phyloP scores from a whole-genome alignment of 2,888 invertebrate genomes.

The Dyspetes luteomarginatus region DNA sequence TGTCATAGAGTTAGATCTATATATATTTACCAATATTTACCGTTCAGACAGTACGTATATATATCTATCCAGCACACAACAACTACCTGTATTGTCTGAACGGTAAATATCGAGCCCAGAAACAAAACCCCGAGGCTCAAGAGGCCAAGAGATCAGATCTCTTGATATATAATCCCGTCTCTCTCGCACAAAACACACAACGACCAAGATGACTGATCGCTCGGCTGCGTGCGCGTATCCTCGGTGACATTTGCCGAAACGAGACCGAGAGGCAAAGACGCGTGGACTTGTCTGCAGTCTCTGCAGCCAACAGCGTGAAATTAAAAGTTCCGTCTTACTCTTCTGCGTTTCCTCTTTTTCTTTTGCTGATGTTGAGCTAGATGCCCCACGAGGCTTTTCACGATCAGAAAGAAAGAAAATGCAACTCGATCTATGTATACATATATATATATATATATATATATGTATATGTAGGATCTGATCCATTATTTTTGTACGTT shows the following conservation, averaged over 20 bases:
- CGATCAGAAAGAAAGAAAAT: conserved; percentile 47
- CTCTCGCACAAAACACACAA: conserved; percentile 40
- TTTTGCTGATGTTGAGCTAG: conserved; percentile 8
- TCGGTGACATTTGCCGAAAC: conserved; percentile 56
- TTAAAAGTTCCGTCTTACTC: conserved; percentile 69
- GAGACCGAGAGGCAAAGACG: conserved; percentile 47
- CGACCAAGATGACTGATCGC: conserved; percentile 72
- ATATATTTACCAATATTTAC: too few relatives aligned
- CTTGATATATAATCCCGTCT: conserved; percentile 41
- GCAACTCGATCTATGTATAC: conserved; percentile 47
- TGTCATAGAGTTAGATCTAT: neutral
- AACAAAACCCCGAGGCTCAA: conserved; percentile 12
- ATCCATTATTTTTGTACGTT: too few relatives aligned
- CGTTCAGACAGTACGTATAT: too few relatives aligned
- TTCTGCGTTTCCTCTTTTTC: conserved; percentile 30
- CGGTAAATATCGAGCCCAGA: neutral
- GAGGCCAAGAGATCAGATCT: conserved; percentile 45
- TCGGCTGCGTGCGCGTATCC: conserved; percentile 67
- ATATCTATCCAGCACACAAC: too few relatives aligned
- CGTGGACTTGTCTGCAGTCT: too few relatives aligned
- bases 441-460: neutral
- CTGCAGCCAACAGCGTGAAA: conserved; percentile 75
- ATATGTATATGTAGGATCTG: too few relatives aligned
- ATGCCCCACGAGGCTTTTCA: conserved; percentile 65
- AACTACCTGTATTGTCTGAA: neutral